A percentile compares a stretch with the other conserved stretches of the same genome.
Conservation (phyloP, 2,888 invertebrate species). For the Heliothis peltigera region DNA sequence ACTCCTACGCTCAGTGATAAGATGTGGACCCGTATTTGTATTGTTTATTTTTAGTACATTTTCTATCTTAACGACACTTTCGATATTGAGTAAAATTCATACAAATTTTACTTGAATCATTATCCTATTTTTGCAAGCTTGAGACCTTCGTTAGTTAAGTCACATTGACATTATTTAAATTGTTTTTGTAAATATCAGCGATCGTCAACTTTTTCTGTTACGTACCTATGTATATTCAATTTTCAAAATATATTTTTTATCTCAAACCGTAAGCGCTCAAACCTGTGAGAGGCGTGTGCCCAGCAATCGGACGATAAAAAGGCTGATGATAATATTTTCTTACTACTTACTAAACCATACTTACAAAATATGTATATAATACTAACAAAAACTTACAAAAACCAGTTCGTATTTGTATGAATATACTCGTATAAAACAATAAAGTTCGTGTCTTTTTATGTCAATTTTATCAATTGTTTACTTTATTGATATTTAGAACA, state of each 20-base stretch:
- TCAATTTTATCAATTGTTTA: not conserved
- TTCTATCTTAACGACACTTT: conserved; percentile 44
- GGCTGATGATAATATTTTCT: too few species aligned
- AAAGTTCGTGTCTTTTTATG: not conserved
- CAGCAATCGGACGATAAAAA: too few species aligned
- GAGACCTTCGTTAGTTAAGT: not conserved
- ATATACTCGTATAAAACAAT: not conserved
- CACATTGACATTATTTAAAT: too few species aligned
- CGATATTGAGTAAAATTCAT: conserved; percentile 50
- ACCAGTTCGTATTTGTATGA: not conserved
- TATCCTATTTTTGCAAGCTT: not conserved
- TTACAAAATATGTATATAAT: too few species aligned
- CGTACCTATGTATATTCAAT: too few species aligned
- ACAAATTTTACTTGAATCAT: conserved; percentile 23
- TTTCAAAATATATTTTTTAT: too few species aligned
- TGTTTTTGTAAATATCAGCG: too few species aligned
- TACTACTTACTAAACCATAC: too few species aligned
- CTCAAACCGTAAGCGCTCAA: too few species aligned
- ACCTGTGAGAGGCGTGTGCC: too few species aligned
- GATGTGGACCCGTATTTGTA: conserved; percentile 9
- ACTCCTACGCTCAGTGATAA: conserved; percentile 52
- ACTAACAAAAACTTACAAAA: too few species aligned
- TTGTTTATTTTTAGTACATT: conserved; percentile 45
- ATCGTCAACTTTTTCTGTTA: too few species aligned
- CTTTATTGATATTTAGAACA: not conserved